phyloP scores from a whole-genome alignment of 2,113 vertebrate species.

The Atlantisia rogersi region DNA sequence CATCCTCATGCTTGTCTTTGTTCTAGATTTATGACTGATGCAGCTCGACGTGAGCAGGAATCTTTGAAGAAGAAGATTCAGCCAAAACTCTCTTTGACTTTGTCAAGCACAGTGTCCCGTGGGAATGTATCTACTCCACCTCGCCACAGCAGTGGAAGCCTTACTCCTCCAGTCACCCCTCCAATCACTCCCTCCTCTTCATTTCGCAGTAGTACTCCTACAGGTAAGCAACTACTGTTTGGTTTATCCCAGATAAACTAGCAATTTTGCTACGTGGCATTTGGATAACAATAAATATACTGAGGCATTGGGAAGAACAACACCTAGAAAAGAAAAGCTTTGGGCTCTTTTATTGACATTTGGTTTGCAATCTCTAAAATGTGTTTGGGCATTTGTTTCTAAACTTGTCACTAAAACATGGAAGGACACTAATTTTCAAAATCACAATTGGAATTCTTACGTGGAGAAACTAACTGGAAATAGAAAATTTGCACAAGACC shows the following conservation, averaged over 20 bases:
- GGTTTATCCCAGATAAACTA: background rate
- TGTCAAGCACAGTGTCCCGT: constrained; percentile 88
- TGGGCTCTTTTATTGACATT: background rate
- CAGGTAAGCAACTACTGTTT: constrained; percentile 79
- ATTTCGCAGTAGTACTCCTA: constrained; percentile 96
- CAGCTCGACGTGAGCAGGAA: constrained; percentile 93
- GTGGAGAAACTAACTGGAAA: background rate
- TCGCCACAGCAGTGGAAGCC: constrained; percentile 94
- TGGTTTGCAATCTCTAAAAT: background rate
- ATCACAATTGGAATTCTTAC: background rate
- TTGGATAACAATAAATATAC: background rate
- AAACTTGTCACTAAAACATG: background rate
- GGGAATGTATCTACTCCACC: constrained; percentile 92
- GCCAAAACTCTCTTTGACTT: constrained; percentile 91
- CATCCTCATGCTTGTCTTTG: background rate
- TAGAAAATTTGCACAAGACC: background rate
- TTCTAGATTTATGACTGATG: constrained; percentile 96
- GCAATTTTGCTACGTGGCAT: background rate
- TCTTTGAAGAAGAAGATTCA: constrained; percentile 94
- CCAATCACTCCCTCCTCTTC: constrained; percentile 98
- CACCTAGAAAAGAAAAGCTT: background rate
- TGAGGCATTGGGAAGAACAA: background rate
- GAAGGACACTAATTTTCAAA: background rate
- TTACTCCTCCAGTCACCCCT: constrained; percentile 97
- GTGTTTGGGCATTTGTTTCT: background rate